Evolutionary conservation across 2,113 vertebrate species (phyloP).

Genomic region (Emydura subglobosa): DNA sequence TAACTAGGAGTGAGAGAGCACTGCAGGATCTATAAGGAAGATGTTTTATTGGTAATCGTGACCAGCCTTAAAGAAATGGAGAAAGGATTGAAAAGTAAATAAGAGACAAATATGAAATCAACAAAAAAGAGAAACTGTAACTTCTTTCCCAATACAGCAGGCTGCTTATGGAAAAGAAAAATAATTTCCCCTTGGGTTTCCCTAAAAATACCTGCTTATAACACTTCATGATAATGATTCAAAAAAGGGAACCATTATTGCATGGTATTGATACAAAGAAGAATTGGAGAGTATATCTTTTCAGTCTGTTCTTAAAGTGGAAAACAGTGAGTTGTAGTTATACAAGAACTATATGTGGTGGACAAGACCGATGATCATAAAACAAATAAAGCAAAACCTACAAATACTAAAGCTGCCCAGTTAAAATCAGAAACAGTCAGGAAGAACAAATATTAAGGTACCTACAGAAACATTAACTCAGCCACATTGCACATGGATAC

Average conservation of each 20-base stretch:
- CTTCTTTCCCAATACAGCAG: background rate
- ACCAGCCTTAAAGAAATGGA: background rate
- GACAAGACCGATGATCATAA: background rate
- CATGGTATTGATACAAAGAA: fast-evolving
- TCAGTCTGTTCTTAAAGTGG: background rate
- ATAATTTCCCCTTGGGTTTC: background rate
- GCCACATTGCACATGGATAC: background rate
- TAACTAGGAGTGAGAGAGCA: background rate
- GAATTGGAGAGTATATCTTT: background rate
- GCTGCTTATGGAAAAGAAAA: background rate
- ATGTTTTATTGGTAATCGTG: background rate
- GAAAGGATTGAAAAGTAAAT: background rate
- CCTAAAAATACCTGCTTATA: background rate
- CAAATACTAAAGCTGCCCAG: background rate
- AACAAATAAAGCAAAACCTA: background rate
- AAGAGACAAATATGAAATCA: background rate
- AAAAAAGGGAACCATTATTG: background rate
- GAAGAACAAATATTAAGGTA: background rate
- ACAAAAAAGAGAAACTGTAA: background rate
- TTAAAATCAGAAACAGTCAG: background rate
- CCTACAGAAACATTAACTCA: background rate
- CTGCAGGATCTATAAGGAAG: background rate
- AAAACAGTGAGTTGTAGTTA: background rate
- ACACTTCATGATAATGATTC: background rate
- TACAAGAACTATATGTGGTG: background rate